phyloP scores from a whole-genome alignment of 2,797 vertebrate species.

The Pseudomugil tenellus region DNA sequence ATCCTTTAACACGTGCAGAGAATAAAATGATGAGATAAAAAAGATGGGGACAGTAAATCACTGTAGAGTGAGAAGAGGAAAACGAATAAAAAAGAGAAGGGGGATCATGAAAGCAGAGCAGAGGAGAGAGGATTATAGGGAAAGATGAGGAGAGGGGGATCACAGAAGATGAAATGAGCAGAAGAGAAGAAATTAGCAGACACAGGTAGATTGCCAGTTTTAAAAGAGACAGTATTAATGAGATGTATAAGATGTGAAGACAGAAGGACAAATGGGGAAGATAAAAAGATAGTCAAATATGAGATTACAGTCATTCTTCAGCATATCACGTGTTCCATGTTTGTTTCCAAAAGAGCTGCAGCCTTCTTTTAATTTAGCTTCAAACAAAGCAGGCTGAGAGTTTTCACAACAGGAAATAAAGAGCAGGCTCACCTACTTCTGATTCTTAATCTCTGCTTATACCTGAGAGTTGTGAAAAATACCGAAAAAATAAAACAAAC shows the following conservation, averaged over 20 bases:
- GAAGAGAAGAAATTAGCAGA: slow-evolving; percentile 13
- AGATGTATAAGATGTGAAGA: slow-evolving; percentile 1
- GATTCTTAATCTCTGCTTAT: slow-evolving; percentile 32
- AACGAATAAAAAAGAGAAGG: slow-evolving; percentile 14
- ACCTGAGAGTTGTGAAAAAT: neutral
- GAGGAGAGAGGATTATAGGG: slow-evolving; percentile 25
- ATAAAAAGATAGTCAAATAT: slow-evolving; percentile 1
- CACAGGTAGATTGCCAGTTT: neutral
- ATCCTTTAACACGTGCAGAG: slow-evolving; percentile 53
- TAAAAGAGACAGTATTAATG: slow-evolving; percentile 1
- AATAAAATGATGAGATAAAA: slow-evolving; percentile 44
- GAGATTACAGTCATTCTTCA: neutral
- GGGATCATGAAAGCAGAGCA: slow-evolving; percentile 22
- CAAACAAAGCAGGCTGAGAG: neutral
- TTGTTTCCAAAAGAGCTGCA: neutral
- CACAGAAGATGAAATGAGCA: neutral
- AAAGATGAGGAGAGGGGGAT: slow-evolving; percentile 8
- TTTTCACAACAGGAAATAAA: slow-evolving; percentile 10
- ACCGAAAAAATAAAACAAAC: neutral
- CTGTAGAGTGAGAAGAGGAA: slow-evolving; percentile 11
- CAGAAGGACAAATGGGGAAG: neutral
- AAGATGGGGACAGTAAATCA: slow-evolving; percentile 41
- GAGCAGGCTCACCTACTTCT: slow-evolving; percentile 16
- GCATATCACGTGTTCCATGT: neutral
- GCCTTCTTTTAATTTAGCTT: slow-evolving; percentile 27